Percentiles rank a stretch among this genome's conserved stretches.
phyloP scores from a whole-genome alignment of 2,888 invertebrate species.

The Chymomyza procnemis region DNA sequence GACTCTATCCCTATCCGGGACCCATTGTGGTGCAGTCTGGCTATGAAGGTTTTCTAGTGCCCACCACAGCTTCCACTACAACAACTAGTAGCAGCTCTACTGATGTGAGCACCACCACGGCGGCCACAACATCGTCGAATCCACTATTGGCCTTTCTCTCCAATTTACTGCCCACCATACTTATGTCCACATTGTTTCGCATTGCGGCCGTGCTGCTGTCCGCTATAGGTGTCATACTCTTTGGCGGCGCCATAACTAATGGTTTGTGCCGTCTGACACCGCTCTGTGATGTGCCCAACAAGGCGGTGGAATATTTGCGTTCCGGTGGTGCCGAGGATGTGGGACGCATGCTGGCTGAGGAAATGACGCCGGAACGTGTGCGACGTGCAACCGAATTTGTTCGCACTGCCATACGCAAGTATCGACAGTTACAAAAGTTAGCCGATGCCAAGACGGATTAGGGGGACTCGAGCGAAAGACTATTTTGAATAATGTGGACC shows the following conservation, averaged over 20 bases:
- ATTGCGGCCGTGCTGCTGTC: slow-evolving; percentile 78
- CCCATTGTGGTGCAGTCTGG: slow-evolving; percentile 77
- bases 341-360: slow-evolving; percentile 74
- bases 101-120: slow-evolving; percentile 29
- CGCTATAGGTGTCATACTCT: slow-evolving; percentile 78
- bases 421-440: slow-evolving; percentile 75
- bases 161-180: slow-evolving; percentile 63
- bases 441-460: slow-evolving; percentile 17
- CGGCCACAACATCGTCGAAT: slow-evolving; percentile 26
- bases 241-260: slow-evolving; percentile 80
- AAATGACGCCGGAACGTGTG: slow-evolving; percentile 81
- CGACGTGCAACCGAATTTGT: slow-evolving; percentile 80
- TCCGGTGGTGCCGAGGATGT: slow-evolving; percentile 69
- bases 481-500: background rate
- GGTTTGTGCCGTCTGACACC: slow-evolving; percentile 81
- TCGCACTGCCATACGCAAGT: slow-evolving; percentile 81
- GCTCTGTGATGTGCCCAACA: slow-evolving; percentile 80
- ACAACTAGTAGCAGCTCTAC: slow-evolving; percentile 23
- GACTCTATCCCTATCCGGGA: slow-evolving; percentile 68
- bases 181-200: slow-evolving; percentile 77
- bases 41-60: slow-evolving; percentile 79
- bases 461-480: background rate
- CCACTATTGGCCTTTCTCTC: slow-evolving; percentile 54
- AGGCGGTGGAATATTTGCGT: slow-evolving; percentile 69
- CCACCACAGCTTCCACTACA: slow-evolving; percentile 42